phyloP scores from a whole-genome alignment of 2,113 vertebrate genomes.

The Misgurnus mizolepis region DNA sequence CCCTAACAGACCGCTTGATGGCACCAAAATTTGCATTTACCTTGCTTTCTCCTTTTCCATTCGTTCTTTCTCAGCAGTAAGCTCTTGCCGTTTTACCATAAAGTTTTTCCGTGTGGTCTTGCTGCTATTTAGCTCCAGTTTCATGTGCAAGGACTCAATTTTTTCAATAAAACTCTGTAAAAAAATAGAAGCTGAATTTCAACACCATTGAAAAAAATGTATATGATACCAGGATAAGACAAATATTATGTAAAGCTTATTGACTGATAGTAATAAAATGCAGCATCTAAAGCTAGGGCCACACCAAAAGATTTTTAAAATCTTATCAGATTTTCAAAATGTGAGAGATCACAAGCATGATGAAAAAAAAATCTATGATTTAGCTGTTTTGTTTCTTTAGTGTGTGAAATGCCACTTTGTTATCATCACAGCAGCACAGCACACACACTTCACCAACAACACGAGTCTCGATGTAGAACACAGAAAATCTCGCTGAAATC shows the following conservation, averaged over 20 bases:
- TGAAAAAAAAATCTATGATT: no score
- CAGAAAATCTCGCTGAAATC: no score
- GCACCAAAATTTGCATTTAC: conserved; percentile 54
- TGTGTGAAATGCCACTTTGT: no score
- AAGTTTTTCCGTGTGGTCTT: conserved; percentile 78
- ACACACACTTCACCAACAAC: no score
- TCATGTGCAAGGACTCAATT: conserved; percentile 81
- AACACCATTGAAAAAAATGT: conserved; percentile 38
- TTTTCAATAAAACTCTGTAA: conserved; percentile 79
- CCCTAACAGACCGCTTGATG: background rate
- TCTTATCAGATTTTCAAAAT: no score
- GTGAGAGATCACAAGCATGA: no score
- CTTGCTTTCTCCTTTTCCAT: conserved; percentile 79
- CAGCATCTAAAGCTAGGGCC: background rate
- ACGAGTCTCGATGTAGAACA: no score
- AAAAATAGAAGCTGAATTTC: conserved; percentile 56
- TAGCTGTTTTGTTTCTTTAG: no score
- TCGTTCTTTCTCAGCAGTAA: conserved; percentile 80
- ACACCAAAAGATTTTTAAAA: no score
- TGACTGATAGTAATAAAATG: background rate
- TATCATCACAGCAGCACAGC: no score
- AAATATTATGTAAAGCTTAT: no score
- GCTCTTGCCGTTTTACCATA: conserved; percentile 79
- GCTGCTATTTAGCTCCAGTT: conserved; percentile 79
- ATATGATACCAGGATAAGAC: background rate